Evolutionary conservation across 2,113 vertebrate genomes (phyloP), one percentile per base, ranked within the genome.

Genomic region (Vicugna pacos): DNA sequence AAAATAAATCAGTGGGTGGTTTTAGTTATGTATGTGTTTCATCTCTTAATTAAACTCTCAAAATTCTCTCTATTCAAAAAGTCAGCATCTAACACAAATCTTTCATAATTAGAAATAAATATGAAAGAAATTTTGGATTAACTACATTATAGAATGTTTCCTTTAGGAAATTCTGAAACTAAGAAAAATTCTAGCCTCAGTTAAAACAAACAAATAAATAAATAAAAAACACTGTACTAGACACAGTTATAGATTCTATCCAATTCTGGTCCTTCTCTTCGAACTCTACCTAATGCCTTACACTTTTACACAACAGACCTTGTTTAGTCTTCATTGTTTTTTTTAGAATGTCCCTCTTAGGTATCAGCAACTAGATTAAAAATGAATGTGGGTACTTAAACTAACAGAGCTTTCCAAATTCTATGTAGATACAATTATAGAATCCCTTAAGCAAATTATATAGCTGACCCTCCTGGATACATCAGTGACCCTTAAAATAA

Each of bases 181-280:
- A 92, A 38, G 26, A 64, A 95, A 91, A 94, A 52, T 17, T 65
- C 14, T 87, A 24, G 30, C 32, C 75, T 93, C 67, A 64, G 42
- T 32, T 56, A 93, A 96, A 95, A 91, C 65, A 79, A 92, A 94
- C 64, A 73, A 92, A 16, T 52, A 83, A 72, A 38, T 62, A 8
- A 17, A 52, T 52, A 54, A 60, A 26, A 89, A 30, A 35, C 26
- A 83, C 0, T 81, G 14, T 26, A 50, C 17, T 56, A 48, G 8
- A 93, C 30, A 64, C 42, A 94, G 20, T 72, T 77, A 93, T 0
- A 82, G 32, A 65, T 81, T 75, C 60, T 93, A 90, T 64, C 8
- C 5, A 85, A 81, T 70, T 89, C 52, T 77, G 32, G 11, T 95
- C 38, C 26, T 62, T 80, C 64, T 87, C 73, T 85, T 38, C 72